These are phyloP conservation scores for Monoplex corrugatus DNA, from an alignment of 2,888 invertebrate species.

Conservation along the genomic window DNA sequence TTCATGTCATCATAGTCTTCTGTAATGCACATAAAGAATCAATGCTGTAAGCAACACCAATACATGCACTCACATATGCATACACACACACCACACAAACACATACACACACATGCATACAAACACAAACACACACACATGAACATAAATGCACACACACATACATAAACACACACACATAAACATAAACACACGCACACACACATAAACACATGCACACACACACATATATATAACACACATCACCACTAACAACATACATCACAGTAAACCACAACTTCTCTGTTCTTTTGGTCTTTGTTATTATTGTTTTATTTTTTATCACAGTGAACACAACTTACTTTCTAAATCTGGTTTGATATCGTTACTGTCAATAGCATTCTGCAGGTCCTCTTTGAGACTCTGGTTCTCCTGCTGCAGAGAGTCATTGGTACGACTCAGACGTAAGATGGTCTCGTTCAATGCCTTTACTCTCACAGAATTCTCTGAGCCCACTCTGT, in stretches of 20 bases:
- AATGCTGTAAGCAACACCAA: not conserved
- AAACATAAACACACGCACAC: not conserved
- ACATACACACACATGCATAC: not conserved
- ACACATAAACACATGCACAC: not conserved
- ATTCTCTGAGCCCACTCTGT: conserved; percentile 61
- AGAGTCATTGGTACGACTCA: conserved; percentile 77
- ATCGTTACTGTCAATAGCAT: conserved; percentile 69
- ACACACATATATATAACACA: not conserved
- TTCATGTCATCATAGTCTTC: conserved; percentile 79
- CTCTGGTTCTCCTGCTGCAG: conserved; percentile 77
- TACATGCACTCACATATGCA: not conserved
- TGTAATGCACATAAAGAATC: conserved; percentile 55
- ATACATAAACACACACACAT: not conserved
- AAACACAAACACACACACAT: conserved; percentile 20
- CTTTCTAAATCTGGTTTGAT: conserved; percentile 53
- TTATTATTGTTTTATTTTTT: too few relatives aligned
- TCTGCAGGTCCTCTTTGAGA: conserved; percentile 78
- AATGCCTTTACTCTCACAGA: conserved; percentile 75
- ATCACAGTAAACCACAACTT: too few relatives aligned
- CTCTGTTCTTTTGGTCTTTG: too few relatives aligned
- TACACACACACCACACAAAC: not conserved
- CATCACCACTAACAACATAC: too few relatives aligned
- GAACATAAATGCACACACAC: not conserved
- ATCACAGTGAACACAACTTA: conserved; percentile 44
- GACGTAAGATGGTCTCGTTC: conserved; percentile 77